Evolutionary conservation across 2,113 vertebrate genomes (phyloP).

Genomic region (Danionella cerebrum): DNA sequence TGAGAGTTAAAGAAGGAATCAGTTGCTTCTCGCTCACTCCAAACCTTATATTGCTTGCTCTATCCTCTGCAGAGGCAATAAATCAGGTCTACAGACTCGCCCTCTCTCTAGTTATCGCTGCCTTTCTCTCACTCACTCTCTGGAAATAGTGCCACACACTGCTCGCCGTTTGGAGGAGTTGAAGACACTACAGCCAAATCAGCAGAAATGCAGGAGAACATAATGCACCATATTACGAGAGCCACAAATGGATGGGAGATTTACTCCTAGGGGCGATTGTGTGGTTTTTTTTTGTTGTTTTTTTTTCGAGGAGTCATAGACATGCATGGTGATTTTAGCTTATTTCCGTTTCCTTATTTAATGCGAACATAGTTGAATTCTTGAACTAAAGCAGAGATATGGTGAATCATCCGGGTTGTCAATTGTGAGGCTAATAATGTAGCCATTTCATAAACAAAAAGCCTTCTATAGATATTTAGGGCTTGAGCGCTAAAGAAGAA

Average conservation of each 20-base stretch:
- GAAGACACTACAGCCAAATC: constrained; percentile 32
- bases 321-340: background rate
- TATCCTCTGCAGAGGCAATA: constrained; percentile 44
- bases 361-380: background rate
- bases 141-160: constrained; percentile 30
- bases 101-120: background rate
- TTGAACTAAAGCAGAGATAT: too few relatives aligned
- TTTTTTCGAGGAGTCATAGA: too few relatives aligned
- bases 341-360: background rate
- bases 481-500: too few relatives aligned
- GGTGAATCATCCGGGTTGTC: too few relatives aligned
- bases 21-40: constrained; percentile 12
- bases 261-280: background rate
- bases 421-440: too few relatives aligned
- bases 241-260: constrained; percentile 2
- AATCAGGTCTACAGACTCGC: constrained; percentile 31
- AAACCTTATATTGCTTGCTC: constrained; percentile 12
- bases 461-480: too few relatives aligned
- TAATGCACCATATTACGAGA: constrained; percentile 9
- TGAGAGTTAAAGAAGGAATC: constrained; percentile 1
- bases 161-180: constrained; percentile 3
- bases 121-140: background rate
- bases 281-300: background rate
- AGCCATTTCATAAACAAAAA: too few relatives aligned
- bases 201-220: constrained; percentile 9